Evolutionary conservation across 1,140 invertebrate species (phyloP).

Genomic region (Phortica variegata): DNA sequence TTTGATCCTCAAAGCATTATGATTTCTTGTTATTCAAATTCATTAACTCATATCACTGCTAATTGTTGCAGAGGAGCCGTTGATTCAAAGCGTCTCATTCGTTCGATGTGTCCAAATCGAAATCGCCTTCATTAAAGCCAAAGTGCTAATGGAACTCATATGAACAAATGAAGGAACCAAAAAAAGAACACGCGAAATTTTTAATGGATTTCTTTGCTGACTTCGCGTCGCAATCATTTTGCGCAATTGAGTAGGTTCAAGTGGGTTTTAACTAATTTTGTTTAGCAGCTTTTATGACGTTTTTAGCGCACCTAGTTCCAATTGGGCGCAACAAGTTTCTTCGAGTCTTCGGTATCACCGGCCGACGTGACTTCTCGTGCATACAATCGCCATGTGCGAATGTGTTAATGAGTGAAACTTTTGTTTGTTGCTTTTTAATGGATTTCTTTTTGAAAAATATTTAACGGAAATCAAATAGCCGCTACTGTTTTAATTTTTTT

Average conservation of each 20-base stretch:
- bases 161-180: slow-evolving; percentile 29
- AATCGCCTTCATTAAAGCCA: slow-evolving; percentile 41
- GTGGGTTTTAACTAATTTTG: slow-evolving; percentile 52
- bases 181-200: no score
- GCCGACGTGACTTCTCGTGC: no score
- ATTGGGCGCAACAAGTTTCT: no score
- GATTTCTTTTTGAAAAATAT: no score
- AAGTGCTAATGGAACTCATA: slow-evolving; percentile 47
- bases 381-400: no score
- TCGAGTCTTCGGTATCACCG: no score
- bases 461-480: no score
- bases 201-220: no score
- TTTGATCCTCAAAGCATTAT: slow-evolving; percentile 7
- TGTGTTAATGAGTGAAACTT: no score
- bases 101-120: slow-evolving; percentile 34
- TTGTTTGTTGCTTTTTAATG: no score
- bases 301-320: no score
- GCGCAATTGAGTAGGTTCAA: slow-evolving; percentile 50
- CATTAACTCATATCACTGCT: slow-evolving; percentile 34
- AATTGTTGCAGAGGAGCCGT: slow-evolving; percentile 24
- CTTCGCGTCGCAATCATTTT: slow-evolving; percentile 27
- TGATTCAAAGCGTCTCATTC: slow-evolving; percentile 4
- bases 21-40: slow-evolving; percentile 42
- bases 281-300: slow-evolving; percentile 52
- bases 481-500: no score